A percentile compares a stretch with the other conserved stretches of the same genome.
phyloP scores from a whole-genome alignment of 2,797 vertebrate species.

The Schizothorax lantsangensis region DNA sequence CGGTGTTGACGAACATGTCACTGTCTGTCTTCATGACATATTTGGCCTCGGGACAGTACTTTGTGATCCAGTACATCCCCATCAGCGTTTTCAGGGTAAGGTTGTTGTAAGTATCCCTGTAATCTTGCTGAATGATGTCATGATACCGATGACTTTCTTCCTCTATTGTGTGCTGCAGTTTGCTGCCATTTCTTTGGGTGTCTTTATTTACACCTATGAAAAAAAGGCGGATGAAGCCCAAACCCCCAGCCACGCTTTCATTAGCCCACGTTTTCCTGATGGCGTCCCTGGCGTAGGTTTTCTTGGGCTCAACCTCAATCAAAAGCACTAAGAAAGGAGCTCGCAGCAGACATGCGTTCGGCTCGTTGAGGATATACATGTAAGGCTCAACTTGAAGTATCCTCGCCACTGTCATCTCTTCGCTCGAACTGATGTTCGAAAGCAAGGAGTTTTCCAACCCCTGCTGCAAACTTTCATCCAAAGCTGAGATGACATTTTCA shows the following conservation, averaged over 20 bases:
- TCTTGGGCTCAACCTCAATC: conserved; percentile 88
- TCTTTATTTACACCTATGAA: conserved; percentile 84
- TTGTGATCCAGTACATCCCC: too few relatives aligned
- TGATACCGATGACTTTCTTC: conserved; percentile 88
- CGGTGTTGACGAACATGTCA: too few relatives aligned
- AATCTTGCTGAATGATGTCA: conserved; percentile 95
- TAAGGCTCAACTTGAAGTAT: conserved; percentile 79
- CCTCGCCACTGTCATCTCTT: conserved; percentile 70
- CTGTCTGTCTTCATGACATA: too few relatives aligned
- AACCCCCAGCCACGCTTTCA: conserved; percentile 81
- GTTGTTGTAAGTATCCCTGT: too few relatives aligned
- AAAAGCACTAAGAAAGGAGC: conserved; percentile 90
- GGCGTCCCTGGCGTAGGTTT: conserved; percentile 89
- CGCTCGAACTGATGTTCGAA: conserved; percentile 84
- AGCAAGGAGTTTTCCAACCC: not conserved
- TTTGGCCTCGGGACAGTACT: too few relatives aligned
- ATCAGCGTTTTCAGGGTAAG: too few relatives aligned
- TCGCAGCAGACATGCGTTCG: conserved; percentile 83
- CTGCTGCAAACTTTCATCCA: conserved; percentile 62
- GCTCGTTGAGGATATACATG: conserved; percentile 90
- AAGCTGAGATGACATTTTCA: conserved; percentile 78
- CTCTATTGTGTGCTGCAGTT: conserved; percentile 83
- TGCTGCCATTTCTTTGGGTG: conserved; percentile 65
- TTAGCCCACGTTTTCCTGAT: too few relatives aligned
- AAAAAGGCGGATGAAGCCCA: conserved; percentile 87